Base-by-base conservation (phyloP, 2,888 invertebrate species). In the Melanchra persicariae region DNA sequence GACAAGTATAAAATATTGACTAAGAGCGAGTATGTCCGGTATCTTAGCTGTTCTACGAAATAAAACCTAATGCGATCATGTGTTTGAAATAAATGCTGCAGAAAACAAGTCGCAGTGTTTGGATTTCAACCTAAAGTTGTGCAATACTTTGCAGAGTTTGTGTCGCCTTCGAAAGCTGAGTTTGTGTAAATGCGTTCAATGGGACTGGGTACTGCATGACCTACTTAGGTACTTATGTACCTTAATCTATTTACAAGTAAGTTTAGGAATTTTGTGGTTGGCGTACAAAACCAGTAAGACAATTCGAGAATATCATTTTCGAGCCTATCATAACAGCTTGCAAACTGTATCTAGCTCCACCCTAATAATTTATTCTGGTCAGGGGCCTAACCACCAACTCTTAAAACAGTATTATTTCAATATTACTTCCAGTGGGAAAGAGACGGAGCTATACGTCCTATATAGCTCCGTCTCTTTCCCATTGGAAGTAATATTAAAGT, bases 161-260 rank as follows among this genome's bases (percentile, higher is more conserved):
- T 82, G 77, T 81, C 71, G 67, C 77, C 79, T 71, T 73, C 66
- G 66, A 78, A 81, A 73, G 65, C 75, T 60, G 55, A 51, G 62
- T 71, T 77, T 40, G 68, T 69, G 45, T 70, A 51, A 69, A 80
- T 62, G 52, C 37, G 8, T 71, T 73, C 70, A 73, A 64, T 75
- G 69, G 78, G 55, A 49, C 60, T 49, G 64, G 30, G 70, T 79
- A 40, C 51, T 65, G 51, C 17, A 54, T 72, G 68, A 55, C 83
- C 75, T 47, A 79, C 59, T 63, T 70, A n/a, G n/a, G n/a, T n/a
- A 67, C 40, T 62, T 43, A 47, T 40, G 43, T 60, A 47, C 51
- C 22, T 51, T 30, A 55, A 24, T 59, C 22, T 19, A 54, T 57
- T 69, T n/a, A 60, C 17, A 63, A 74, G 30, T 58, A 62, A 49